Conservation (phyloP, 2,113 vertebrate genomes). For the zebrafish (Danio rerio) region GRCz12tu NC_133185.1:23878001-23878500, state of each 20-base stretch:
- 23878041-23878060: too few relatives aligned
- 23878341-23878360: background rate
- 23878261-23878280: slow-evolving; percentile 86
- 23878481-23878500: too few relatives aligned
- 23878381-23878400: background rate
- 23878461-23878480: too few relatives aligned
- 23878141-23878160: slow-evolving; percentile 82
- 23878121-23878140: slow-evolving; percentile 52
- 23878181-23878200: slow-evolving; percentile 94
- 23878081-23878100: background rate
- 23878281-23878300: slow-evolving; percentile 93
- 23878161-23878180: slow-evolving; percentile 93
- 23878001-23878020: slow-evolving; percentile 2
- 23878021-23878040: background rate
- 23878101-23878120: slow-evolving; percentile 1
- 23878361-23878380: background rate
- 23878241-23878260: slow-evolving; percentile 99
- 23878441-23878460: background rate
- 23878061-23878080: background rate
- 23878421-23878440: background rate
- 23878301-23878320: slow-evolving; percentile 44
- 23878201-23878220: slow-evolving; percentile 98
- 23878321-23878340: background rate
- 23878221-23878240: slow-evolving; percentile 99
- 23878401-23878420: slow-evolving; percentile 25